Percentiles rank a stretch among this genome's conserved stretches.
phyloP scores from a whole-genome alignment of 2,113 vertebrate genomes.

The Sylvilagus bachmani region DNA sequence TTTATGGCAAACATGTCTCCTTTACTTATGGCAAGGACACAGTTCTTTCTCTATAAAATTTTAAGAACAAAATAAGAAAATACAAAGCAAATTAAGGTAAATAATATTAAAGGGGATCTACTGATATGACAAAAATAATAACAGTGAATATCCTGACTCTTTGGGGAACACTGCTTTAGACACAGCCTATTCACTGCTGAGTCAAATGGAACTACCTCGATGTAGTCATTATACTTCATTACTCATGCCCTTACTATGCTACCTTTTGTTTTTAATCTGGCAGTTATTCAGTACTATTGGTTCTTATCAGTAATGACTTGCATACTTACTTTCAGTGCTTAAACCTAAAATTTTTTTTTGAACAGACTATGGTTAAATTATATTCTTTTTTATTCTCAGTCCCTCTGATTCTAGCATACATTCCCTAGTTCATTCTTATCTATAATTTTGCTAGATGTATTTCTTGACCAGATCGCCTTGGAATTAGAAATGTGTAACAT shows the following conservation, averaged over 20 bases:
- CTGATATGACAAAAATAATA: not conserved
- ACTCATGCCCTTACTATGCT: not conserved
- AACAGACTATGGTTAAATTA: not conserved
- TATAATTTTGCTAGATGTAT: not conserved
- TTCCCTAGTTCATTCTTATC: not conserved
- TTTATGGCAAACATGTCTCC: not conserved
- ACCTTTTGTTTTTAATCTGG: not conserved
- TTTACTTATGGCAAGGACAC: not conserved
- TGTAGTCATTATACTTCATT: not conserved
- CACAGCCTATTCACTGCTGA: not conserved
- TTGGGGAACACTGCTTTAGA: not conserved
- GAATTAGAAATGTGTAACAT: not conserved
- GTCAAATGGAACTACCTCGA: not conserved
- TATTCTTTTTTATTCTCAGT: not conserved
- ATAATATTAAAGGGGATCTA: not conserved
- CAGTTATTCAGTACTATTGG: not conserved
- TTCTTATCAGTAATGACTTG: conserved; percentile 2
- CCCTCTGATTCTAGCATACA: not conserved
- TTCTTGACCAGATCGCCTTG: not conserved
- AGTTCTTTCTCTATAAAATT: conserved; percentile 13
- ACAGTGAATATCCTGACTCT: not conserved
- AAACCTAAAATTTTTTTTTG: conserved; percentile 27
- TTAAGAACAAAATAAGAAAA: not conserved
- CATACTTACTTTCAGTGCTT: not conserved
- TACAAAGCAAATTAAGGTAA: not conserved